These are phyloP conservation scores for Phaethornis superciliosus DNA, from an alignment of 2,113 vertebrate species.

Conservation along the genomic window DNA sequence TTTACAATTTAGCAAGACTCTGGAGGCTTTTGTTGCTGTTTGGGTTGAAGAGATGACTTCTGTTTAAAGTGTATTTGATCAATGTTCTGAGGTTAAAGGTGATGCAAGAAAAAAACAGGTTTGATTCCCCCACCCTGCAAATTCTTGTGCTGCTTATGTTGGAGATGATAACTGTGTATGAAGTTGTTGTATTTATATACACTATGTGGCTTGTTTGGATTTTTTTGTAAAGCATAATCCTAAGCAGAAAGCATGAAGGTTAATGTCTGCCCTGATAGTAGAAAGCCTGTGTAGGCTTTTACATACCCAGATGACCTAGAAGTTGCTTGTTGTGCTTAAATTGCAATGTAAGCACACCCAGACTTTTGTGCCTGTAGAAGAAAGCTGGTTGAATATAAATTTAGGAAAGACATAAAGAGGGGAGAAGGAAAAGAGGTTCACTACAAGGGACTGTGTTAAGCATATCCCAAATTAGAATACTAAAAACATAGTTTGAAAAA, in stretches of 20 bases:
- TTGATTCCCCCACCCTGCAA: neutral
- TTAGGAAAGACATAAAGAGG: neutral
- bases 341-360: neutral
- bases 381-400: neutral
- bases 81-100: neutral
- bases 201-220: neutral
- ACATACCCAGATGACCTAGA: neutral
- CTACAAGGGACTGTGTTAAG: neutral
- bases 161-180: neutral
- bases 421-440: neutral
- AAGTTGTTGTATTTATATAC: neutral
- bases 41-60: neutral
- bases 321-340: neutral
- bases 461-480: neutral
- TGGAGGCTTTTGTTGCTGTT: neutral
- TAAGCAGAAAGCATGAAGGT: neutral
- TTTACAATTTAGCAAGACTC: neutral
- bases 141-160: neutral
- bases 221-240: neutral
- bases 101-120: neutral
- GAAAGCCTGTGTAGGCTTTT: neutral
- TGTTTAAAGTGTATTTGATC: neutral
- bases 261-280: neutral
- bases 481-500: neutral
- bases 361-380: neutral